Conservation (phyloP, 2,113 vertebrate genomes). For the Crocuta crocuta region DNA sequence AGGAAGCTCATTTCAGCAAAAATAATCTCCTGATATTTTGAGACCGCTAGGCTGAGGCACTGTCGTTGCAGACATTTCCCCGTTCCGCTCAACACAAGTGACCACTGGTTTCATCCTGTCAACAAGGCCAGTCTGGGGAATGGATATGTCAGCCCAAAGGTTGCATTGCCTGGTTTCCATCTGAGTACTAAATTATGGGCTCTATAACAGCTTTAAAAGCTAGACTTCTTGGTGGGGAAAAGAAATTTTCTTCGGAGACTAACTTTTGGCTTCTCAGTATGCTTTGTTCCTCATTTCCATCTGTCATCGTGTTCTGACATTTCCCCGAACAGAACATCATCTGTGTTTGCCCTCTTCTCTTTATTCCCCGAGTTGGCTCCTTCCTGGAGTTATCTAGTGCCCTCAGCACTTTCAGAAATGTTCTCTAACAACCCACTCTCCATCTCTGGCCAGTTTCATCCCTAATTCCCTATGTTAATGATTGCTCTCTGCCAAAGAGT, state of each 20-base stretch:
- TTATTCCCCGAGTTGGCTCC: constrained; percentile 46
- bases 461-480: neutral
- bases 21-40: constrained; percentile 66
- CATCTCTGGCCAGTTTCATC: constrained; percentile 7
- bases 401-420: constrained; percentile 59
- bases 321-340: constrained; percentile 69
- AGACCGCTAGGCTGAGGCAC: constrained; percentile 69
- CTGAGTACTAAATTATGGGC: neutral
- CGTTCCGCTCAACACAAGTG: constrained; percentile 52
- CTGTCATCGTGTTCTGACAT: constrained; percentile 73
- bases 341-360: constrained; percentile 67
- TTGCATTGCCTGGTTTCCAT: neutral
- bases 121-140: neutral
- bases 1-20: constrained; percentile 38
- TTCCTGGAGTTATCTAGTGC: constrained; percentile 34
- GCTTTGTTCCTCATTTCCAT: constrained; percentile 72
- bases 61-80: constrained; percentile 50
- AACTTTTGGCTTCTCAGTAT: constrained; percentile 61
- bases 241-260: constrained; percentile 58
- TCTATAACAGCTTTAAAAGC: constrained; percentile 34
- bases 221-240: constrained; percentile 7
- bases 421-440: neutral
- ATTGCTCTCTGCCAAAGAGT: constrained; percentile 8
- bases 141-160: neutral
- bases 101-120: neutral